phyloP scores from a whole-genome alignment of 1,140 invertebrate species.

The Ruditapes philippinarum region DNA sequence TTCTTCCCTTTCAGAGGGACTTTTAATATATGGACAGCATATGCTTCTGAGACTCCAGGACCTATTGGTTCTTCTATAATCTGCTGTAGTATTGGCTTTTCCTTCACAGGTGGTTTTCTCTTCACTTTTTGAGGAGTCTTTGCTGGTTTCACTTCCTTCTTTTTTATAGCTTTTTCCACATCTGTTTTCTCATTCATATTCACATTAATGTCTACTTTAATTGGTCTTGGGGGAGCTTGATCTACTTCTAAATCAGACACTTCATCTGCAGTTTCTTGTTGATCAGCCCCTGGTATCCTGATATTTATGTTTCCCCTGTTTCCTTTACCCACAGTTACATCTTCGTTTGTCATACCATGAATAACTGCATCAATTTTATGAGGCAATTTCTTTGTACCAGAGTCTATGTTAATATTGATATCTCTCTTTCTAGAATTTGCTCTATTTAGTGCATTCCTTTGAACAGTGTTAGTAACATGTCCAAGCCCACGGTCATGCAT shows the following conservation, averaged over 20 bases:
- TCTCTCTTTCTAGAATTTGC: conserved; percentile 20
- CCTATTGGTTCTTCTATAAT: conserved; percentile 2
- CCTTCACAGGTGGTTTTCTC: conserved; percentile 33
- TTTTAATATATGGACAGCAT: conserved; percentile 42
- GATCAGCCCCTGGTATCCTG: conserved; percentile 55
- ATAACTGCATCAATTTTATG: conserved; percentile 38
- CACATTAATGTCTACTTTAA: conserved; percentile 49
- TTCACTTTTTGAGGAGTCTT: not conserved
- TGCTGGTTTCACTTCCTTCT: not conserved
- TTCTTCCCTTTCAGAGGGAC: conserved; percentile 21
- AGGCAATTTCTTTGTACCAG: not conserved
- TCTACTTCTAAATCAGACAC: conserved; percentile 78
- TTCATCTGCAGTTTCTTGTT: conserved; percentile 76
- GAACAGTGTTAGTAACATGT: not conserved
- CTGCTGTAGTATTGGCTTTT: conserved; percentile 33
- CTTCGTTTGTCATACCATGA: conserved; percentile 26
- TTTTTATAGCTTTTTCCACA: conserved; percentile 16
- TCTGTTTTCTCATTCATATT: conserved; percentile 44
- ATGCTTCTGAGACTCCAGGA: conserved; percentile 42
- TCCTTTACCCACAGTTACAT: conserved; percentile 25
- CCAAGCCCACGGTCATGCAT: not conserved
- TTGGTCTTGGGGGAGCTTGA: conserved; percentile 65
- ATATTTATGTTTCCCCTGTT: conserved; percentile 40
- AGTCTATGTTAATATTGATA: conserved; percentile 57
- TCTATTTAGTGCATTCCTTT: not conserved